Base-by-base conservation (phyloP, 2,797 vertebrate genomes). In the Melanotaenia boesemani region DNA sequence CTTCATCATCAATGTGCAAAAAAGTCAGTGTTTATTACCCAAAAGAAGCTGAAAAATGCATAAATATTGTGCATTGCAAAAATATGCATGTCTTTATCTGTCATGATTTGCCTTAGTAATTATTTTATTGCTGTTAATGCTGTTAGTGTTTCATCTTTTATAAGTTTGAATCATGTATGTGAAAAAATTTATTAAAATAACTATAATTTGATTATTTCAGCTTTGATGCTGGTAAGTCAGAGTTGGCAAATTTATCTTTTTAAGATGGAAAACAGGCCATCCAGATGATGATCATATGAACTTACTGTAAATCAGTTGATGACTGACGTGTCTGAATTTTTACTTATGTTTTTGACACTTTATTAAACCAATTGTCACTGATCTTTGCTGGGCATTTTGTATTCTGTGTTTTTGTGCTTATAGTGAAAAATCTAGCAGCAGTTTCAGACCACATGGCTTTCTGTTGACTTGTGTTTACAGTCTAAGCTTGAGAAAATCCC, bases 191-290 rank as follows among this genome's bases (percentile, higher is more conserved):
- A 73, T 63, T 68, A 86, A 62, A 76, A 75, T 50, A 62, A 70
- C 88, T 67, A 34, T 63, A 37, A 66, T 90, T 85, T 86, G 84
- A 83, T 81, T 83, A 79, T 90, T 93, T 91, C 85, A 94, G 94
- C 95, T 96, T 96, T 96, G 95, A 95, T 95, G 95, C 95, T 90
- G 95, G 94, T 89, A 91, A 95, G 93, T 94, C 94, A 94, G 94
- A 95, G 94, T 95, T 94, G 88, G 79, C 86, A 83, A 89, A 90
- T 87, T 74, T 83, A 86, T 80, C 86, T 91, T 91, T 79, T 70
- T 22, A 74, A 79, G 75, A 86, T 85, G 60, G 44, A 79, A 86
- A 83, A 72, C 64, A 63, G 36, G 30, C 63, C 80, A 75, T 72
- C 24, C 36, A 77, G 71, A 63, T 18, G 30, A 83, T 60, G 57